Conservation (phyloP, 2,888 invertebrate species). For the Parnassius orleans region DNA sequence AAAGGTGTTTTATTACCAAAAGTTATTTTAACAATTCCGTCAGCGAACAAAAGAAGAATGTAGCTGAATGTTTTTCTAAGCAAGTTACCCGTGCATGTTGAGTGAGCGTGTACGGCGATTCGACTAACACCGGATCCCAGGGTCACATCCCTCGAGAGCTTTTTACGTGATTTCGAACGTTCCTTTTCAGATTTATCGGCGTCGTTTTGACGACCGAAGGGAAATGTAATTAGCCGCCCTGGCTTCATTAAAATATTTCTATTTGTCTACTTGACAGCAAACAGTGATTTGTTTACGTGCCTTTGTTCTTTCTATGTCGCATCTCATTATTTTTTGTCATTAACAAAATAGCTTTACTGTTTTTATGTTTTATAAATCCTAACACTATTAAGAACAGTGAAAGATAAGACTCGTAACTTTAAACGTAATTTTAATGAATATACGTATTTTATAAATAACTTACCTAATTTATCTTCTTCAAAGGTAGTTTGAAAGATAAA, state of each 20-base stretch:
- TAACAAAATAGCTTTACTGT: constrained; percentile 7
- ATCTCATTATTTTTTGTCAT: constrained; percentile 24
- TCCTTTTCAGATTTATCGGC: constrained; percentile 52
- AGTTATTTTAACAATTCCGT: constrained; percentile 19
- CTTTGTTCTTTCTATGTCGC: constrained; percentile 45
- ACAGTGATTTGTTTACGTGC: constrained; percentile 63
- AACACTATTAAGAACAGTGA: neutral
- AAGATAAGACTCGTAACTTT: no score
- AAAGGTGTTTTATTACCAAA: constrained; percentile 9
- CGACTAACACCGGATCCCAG: constrained; percentile 38
- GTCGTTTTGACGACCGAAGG: constrained; percentile 49
- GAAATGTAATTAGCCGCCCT: constrained; percentile 63
- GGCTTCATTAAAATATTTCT: constrained; percentile 74
- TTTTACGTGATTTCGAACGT: constrained; percentile 51
- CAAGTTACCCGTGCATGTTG: constrained; percentile 26
- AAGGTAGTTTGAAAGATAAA: no score
- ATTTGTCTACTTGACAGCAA: constrained; percentile 61
- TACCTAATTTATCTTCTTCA: no score
- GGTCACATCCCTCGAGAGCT: constrained; percentile 50
- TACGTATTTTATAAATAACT: no score
- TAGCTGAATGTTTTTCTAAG: constrained; percentile 21
- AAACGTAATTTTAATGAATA: no score
- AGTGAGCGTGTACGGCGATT: constrained; percentile 20
- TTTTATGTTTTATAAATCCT: constrained; percentile 9
- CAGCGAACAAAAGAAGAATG: constrained; percentile 4